These are phyloP conservation scores for Eristalis arbustorum DNA, from an alignment of 2,888 invertebrate genomes.

Conservation along the genomic window DNA sequence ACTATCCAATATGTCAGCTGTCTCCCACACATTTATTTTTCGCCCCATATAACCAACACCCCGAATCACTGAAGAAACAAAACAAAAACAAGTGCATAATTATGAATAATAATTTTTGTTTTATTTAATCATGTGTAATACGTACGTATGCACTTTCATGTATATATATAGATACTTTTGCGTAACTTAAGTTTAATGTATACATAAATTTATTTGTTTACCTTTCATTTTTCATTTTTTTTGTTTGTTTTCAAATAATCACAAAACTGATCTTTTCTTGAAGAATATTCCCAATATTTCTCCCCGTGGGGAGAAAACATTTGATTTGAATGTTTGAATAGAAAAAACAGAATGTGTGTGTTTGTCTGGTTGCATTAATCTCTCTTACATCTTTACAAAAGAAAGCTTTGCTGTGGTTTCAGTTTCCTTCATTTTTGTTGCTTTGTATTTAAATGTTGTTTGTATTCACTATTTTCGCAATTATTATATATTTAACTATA, in stretches of 20 bases:
- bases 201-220: slow-evolving; percentile 43
- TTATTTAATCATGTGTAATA: slow-evolving; percentile 66
- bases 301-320: slow-evolving; percentile 17
- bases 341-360: slow-evolving; percentile 16
- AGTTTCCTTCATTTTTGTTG: background rate
- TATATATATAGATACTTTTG: slow-evolving; percentile 44
- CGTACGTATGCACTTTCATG: slow-evolving; percentile 39
- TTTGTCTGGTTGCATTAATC: background rate
- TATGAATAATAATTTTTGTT: slow-evolving; percentile 62
- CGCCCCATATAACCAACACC: no score
- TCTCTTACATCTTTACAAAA: slow-evolving; percentile 59
- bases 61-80: no score
- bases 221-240: background rate
- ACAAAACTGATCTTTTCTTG: slow-evolving; percentile 58
- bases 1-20: no score
- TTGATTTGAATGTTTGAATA: background rate
- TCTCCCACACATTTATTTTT: no score
- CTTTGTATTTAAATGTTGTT: slow-evolving; percentile 58
- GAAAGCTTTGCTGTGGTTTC: slow-evolving; percentile 68
- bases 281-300: slow-evolving; percentile 27
- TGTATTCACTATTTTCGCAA: slow-evolving; percentile 68
- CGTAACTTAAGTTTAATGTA: slow-evolving; percentile 63
- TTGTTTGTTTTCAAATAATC: slow-evolving; percentile 57
- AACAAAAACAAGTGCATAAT: slow-evolving; percentile 15
- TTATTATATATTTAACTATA: slow-evolving; percentile 71